Conservation (phyloP, 1,140 invertebrate genomes). For the Trigoniulus corallinus region DNA sequence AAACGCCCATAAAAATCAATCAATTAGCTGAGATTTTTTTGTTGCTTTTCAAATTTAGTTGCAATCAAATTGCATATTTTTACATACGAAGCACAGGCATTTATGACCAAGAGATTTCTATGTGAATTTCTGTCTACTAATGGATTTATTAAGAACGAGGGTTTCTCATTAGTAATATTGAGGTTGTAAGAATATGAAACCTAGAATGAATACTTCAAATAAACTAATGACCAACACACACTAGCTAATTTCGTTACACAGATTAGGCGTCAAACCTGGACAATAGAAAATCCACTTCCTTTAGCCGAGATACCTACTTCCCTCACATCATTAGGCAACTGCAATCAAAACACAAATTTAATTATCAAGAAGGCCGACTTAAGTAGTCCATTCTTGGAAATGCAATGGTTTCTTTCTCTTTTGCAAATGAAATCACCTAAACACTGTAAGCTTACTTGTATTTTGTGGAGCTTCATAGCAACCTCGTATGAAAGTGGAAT, state of each 20-base stretch:
- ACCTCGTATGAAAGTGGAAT: slow-evolving; percentile 45
- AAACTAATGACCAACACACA: neutral
- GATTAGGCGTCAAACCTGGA: slow-evolving; percentile 36
- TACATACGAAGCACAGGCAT: slow-evolving; percentile 45
- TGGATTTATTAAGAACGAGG: slow-evolving; percentile 56
- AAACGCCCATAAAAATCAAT: neutral
- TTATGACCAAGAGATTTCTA: slow-evolving; percentile 62
- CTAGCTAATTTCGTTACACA: neutral
- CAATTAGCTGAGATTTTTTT: neutral
- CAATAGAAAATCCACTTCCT: slow-evolving; percentile 63
- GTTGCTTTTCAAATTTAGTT: neutral
- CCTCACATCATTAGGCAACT: slow-evolving; percentile 36
- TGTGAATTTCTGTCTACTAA: slow-evolving; percentile 72
- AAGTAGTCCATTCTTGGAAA: neutral
- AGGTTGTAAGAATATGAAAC: slow-evolving; percentile 66
- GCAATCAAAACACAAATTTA: slow-evolving; percentile 5
- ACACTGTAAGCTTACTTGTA: slow-evolving; percentile 32
- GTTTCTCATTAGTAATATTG: slow-evolving; percentile 76
- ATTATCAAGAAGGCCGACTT: neutral
- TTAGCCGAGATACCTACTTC: slow-evolving; percentile 46
- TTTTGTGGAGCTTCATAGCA: slow-evolving; percentile 54
- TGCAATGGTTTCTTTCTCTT: slow-evolving; percentile 3
- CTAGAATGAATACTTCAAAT: slow-evolving; percentile 11
- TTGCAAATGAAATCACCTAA: no score
- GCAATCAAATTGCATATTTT: neutral